A percentile compares a stretch with the other conserved stretches of the same genome.
These are phyloP conservation scores for Aldabrachelys gigantea DNA, from an alignment of 2,113 vertebrate genomes.

Conservation along the genomic window DNA sequence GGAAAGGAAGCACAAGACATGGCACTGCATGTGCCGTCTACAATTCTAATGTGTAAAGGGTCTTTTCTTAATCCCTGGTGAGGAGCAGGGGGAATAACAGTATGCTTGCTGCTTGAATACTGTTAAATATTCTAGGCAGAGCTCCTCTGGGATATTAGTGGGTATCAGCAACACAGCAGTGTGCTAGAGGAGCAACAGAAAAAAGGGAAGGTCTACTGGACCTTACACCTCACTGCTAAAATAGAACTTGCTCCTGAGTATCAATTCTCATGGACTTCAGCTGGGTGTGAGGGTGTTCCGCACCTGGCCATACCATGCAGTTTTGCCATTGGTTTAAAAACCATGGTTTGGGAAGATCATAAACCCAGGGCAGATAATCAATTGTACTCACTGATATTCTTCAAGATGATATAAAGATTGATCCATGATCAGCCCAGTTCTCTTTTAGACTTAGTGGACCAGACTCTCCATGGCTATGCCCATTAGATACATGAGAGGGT, in stretches of 20 bases:
- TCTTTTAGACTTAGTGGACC: background rate
- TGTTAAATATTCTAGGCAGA: background rate
- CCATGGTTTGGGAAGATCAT: background rate
- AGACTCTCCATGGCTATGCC: background rate
- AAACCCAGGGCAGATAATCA: background rate
- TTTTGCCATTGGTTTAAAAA: background rate
- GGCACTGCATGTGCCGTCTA: background rate
- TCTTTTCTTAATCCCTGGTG: background rate
- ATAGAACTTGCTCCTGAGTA: background rate
- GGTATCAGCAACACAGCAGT: background rate
- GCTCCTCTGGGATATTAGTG: background rate
- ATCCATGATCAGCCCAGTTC: background rate
- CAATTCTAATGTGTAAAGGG: background rate
- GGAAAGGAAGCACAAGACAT: background rate
- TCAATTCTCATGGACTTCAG: background rate
- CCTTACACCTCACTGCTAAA: background rate
- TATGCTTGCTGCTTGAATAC: background rate
- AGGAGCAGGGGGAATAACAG: background rate
- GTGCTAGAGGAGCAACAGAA: background rate
- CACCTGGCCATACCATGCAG: background rate
- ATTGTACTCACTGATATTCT: accelerated
- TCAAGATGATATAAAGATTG: background rate
- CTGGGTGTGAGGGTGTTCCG: background rate
- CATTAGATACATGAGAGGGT: background rate
- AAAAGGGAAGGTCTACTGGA: background rate